Conservation (phyloP, 1,140 invertebrate genomes). For the Ptiloglossa arizonensis region DNA sequence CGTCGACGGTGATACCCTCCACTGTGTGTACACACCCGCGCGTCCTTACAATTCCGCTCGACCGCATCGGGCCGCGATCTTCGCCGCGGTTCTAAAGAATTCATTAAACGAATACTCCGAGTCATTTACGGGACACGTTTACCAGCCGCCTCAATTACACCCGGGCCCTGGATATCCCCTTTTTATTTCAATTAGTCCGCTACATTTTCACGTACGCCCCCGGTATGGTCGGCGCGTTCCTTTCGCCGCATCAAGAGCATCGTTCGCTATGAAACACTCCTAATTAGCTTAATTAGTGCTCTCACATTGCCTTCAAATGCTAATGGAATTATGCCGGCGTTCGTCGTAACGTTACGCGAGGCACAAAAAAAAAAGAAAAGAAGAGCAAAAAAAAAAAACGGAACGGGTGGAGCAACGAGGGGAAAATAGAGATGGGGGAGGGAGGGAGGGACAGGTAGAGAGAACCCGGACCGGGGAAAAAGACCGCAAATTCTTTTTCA, state of each 20-base stretch:
- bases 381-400: not conserved
- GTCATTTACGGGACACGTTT: constrained; percentile 11
- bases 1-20: no score
- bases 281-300: constrained; percentile 54
- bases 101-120: constrained; percentile 37
- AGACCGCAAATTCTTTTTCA: constrained; percentile 51
- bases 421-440: no score
- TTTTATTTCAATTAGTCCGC: constrained; percentile 38
- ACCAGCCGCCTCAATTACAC: constrained; percentile 20
- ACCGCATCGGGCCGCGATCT: not conserved
- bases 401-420: no score
- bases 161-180: not conserved
- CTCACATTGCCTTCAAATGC: constrained; percentile 49
- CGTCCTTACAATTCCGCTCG: no score
- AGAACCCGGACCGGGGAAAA: constrained; percentile 15
- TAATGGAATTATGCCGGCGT: constrained; percentile 44
- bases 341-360: constrained; percentile 42
- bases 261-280: constrained; percentile 41
- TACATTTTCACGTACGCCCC: constrained; percentile 18
- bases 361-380: not conserved
- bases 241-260: constrained; percentile 32
- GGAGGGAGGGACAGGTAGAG: not conserved
- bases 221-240: not conserved
- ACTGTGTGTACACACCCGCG: no score
- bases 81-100: not conserved